A percentile compares a stretch with the other conserved stretches of the same genome.
Evolutionary conservation across 2,797 vertebrate genomes (phyloP).

Genomic region (Peromyscus melanophrys): DNA sequence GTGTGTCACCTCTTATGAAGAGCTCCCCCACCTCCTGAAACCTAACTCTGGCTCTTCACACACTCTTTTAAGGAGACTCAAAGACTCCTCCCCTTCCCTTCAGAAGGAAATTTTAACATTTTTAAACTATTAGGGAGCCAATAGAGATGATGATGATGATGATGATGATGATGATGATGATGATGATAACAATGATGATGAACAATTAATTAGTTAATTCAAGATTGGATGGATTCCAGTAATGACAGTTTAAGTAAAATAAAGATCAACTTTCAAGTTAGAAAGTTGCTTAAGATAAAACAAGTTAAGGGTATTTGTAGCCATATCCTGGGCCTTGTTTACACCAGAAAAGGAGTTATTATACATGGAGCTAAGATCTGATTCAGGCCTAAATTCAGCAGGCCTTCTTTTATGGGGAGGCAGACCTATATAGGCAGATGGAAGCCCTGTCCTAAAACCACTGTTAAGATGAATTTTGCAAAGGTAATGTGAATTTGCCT

Average conservation of each 20-base stretch:
- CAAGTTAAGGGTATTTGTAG: not conserved
- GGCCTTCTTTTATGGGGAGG: not conserved
- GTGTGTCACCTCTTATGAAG: not conserved
- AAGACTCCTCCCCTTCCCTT: not conserved
- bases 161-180: not conserved
- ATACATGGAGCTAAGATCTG: not conserved
- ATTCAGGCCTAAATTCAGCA: not conserved
- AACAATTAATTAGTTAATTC: not conserved
- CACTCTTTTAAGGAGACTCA: not conserved
- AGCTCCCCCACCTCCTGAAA: not conserved
- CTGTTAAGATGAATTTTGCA: slow-evolving; percentile 26
- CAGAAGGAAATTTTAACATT: slow-evolving; percentile 15
- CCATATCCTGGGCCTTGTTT: not conserved
- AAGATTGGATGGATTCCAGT: not conserved
- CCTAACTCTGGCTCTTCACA: not conserved
- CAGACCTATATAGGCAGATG: slow-evolving; percentile 8
- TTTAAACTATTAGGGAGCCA: not conserved
- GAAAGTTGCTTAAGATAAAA: not conserved
- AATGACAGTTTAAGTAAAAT: slow-evolving; percentile 15
- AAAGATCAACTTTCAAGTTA: slow-evolving; percentile 27
- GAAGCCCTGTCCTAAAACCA: slow-evolving; percentile 35
- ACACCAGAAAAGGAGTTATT: not conserved
- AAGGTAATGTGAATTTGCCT: slow-evolving; percentile 22
- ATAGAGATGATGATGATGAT: not conserved
- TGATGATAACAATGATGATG: not conserved